These are phyloP conservation scores for Cerastoderma edule DNA, from an alignment of 2,888 invertebrate species.

Conservation along the genomic window DNA sequence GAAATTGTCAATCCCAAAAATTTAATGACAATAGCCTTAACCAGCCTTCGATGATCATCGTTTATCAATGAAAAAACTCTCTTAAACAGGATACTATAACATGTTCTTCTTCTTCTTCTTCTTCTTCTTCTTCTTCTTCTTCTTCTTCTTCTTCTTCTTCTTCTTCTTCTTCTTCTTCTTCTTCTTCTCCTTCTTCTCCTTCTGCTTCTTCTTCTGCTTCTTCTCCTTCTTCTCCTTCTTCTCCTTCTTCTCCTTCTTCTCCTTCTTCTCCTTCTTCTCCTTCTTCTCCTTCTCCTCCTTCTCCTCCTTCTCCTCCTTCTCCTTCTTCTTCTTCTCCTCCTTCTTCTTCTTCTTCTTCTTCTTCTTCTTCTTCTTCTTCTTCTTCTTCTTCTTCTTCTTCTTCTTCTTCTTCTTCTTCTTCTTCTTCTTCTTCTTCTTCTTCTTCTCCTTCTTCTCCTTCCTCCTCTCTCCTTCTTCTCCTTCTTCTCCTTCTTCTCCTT, in stretches of 20 bases:
- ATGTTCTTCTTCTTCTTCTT: too few relatives aligned
- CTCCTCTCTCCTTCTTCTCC: too few relatives aligned
- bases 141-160: too few relatives aligned
- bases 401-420: slow-evolving; percentile 1
- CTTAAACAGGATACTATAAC: too few relatives aligned
- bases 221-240: not conserved
- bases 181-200: too few relatives aligned
- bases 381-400: not conserved
- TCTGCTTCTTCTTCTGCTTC: too few relatives aligned
- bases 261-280: not conserved
- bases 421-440: not conserved
- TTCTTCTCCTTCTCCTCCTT: slow-evolving; percentile 8
- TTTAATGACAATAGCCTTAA: too few relatives aligned
- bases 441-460: slow-evolving; percentile 15
- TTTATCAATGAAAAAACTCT: too few relatives aligned
- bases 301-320: slow-evolving; percentile 18
- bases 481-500: not conserved
- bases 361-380: slow-evolving; percentile 2
- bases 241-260: not conserved
- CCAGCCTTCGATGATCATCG: too few relatives aligned
- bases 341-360: slow-evolving; percentile 3
- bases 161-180: too few relatives aligned
- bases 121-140: too few relatives aligned
- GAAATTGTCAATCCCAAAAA: too few relatives aligned
- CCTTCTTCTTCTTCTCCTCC: slow-evolving; percentile 8